Conservation (phyloP, 2,113 vertebrate species). For the Dicentrarchus labrax region DNA sequence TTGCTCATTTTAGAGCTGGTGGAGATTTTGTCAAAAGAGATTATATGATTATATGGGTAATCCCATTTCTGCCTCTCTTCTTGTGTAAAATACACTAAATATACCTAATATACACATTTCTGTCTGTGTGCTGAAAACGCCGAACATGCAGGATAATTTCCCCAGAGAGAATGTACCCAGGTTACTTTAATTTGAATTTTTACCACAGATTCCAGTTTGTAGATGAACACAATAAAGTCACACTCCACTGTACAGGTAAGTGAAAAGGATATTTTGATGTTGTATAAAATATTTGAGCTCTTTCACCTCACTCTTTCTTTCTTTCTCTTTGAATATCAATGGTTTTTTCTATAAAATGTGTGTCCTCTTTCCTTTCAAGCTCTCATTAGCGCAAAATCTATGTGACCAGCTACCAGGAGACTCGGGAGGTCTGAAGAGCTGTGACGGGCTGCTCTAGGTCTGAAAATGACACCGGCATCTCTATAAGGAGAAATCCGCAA, state of each 20-base stretch:
- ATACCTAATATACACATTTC: slow-evolving; percentile 23
- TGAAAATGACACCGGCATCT: slow-evolving; percentile 42
- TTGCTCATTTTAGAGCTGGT: slow-evolving; percentile 60
- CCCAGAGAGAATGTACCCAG: not conserved
- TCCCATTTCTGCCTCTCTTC: slow-evolving; percentile 30
- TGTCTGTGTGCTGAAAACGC: slow-evolving; percentile 15
- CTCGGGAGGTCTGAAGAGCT: slow-evolving; percentile 10
- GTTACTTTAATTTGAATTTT: not conserved
- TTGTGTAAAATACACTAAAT: slow-evolving; percentile 39
- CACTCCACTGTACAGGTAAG: not conserved
- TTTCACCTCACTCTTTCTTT: not conserved
- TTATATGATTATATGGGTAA: slow-evolving; percentile 54
- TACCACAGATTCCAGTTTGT: not conserved
- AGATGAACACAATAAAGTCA: not conserved
- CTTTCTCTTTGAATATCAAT: not conserved
- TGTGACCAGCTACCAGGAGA: slow-evolving; percentile 9
- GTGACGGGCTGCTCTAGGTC: slow-evolving; percentile 25
- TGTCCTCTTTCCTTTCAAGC: slow-evolving; percentile 18
- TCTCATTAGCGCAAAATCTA: slow-evolving; percentile 15
- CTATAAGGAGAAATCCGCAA: slow-evolving; percentile 8
- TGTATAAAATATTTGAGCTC: not conserved
- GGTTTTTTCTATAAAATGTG: not conserved
- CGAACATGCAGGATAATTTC: slow-evolving; percentile 13
- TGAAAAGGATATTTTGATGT: slow-evolving; percentile 6
- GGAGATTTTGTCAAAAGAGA: slow-evolving; percentile 60